phyloP scores from a whole-genome alignment of 2,888 invertebrate species.

The Diarsia brunnea region DNA sequence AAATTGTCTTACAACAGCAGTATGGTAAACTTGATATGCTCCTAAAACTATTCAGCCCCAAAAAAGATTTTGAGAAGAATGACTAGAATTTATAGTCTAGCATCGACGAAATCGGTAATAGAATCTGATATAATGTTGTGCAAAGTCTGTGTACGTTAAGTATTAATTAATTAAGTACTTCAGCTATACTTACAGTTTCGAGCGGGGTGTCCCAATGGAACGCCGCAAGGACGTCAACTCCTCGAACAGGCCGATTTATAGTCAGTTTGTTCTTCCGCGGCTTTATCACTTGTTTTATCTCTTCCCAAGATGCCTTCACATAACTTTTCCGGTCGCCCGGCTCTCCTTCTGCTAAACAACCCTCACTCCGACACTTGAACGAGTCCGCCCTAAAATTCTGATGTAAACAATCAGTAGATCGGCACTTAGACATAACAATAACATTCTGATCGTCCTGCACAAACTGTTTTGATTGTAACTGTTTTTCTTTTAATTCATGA shows the following conservation, averaged over 20 bases:
- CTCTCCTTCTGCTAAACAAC: conserved; percentile 61
- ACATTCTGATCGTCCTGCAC: conserved; percentile 60
- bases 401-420: conserved; percentile 74
- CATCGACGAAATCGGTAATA: background rate
- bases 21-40: background rate
- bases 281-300: conserved; percentile 76
- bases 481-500: conserved; percentile 72
- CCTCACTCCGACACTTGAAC: conserved; percentile 75
- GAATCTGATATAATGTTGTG: background rate
- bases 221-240: conserved; percentile 74
- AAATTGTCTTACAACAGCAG: background rate
- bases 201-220: conserved; percentile 81
- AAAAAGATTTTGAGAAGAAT: background rate
- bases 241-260: conserved; percentile 75
- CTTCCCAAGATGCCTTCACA: conserved; percentile 75
- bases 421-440: conserved; percentile 71
- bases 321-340: conserved; percentile 60
- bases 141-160: background rate
- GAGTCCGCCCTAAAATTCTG: conserved; percentile 62
- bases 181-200: conserved; percentile 79
- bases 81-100: background rate
- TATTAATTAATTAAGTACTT: background rate
- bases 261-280: conserved; percentile 76
- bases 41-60: background rate
- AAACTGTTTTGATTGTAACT: conserved; percentile 66